These are phyloP conservation scores for Tragelaphus imberbis DNA, from an alignment of 2,113 vertebrate species.

Conservation along the genomic window DNA sequence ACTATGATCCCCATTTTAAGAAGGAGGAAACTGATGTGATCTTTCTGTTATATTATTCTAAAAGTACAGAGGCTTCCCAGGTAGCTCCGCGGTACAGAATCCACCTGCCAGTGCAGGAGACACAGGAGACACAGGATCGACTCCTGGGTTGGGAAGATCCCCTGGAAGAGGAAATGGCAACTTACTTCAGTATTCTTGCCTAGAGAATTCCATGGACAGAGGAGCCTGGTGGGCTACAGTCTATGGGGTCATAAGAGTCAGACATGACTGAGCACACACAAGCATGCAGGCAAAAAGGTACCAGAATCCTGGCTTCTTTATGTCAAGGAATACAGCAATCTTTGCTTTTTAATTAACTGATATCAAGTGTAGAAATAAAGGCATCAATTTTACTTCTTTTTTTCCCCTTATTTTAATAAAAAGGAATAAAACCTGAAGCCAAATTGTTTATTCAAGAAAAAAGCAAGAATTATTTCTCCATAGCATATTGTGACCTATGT, in stretches of 20 bases:
- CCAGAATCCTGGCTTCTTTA: neutral
- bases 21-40: neutral
- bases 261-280: neutral
- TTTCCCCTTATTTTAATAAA: neutral
- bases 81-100: neutral
- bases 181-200: neutral
- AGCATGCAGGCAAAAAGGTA: neutral
- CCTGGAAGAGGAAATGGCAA: neutral
- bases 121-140: neutral
- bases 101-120: neutral
- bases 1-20: neutral
- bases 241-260: neutral
- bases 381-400: neutral
- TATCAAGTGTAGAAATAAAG: neutral
- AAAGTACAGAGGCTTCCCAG: neutral
- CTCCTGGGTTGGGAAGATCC: neutral
- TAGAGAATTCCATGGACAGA: neutral
- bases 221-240: neutral
- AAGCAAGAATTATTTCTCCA: neutral
- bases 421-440: slow-evolving; percentile 13
- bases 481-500: neutral
- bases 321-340: neutral
- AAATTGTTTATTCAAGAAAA: neutral
- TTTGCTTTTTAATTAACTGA: neutral
- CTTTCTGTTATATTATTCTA: neutral